phyloP scores from a whole-genome alignment of 2,888 invertebrate species.

The Spisula subtruncata region DNA sequence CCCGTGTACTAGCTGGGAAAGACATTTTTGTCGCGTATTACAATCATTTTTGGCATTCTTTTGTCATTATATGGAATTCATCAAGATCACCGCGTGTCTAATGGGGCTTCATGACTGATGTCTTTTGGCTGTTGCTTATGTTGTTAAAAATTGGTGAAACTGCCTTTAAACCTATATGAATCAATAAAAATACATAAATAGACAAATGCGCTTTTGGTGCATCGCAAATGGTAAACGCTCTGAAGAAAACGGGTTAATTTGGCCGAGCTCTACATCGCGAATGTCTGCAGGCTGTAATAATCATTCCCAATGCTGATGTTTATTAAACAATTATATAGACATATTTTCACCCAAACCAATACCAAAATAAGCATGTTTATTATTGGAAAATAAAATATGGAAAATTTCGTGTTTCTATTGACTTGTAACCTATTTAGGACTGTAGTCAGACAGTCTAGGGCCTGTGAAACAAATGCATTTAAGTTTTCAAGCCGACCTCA shows the following conservation, averaged over 20 bases:
- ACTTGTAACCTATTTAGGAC: not conserved
- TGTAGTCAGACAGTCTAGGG: constrained; percentile 9
- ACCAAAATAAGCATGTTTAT: not conserved
- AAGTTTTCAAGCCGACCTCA: not conserved
- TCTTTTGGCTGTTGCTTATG: not conserved
- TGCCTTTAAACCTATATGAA: too few relatives aligned
- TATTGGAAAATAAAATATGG: constrained; percentile 18
- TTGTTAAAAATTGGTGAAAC: not conserved
- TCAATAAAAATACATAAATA: too few relatives aligned
- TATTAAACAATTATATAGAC: constrained; percentile 7
- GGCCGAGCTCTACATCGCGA: too few relatives aligned
- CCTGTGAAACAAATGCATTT: constrained; percentile 16
- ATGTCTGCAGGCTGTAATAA: too few relatives aligned
- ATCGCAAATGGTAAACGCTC: not conserved
- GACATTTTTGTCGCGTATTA: not conserved
- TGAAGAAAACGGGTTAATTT: too few relatives aligned
- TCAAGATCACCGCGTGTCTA: not conserved
- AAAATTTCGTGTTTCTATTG: not conserved
- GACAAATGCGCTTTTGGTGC: too few relatives aligned
- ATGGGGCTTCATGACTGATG: not conserved
- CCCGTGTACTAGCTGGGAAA: constrained; percentile 14
- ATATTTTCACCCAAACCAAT: constrained; percentile 3
- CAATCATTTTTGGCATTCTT: not conserved
- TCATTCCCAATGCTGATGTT: not conserved
- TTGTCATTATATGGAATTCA: not conserved